phyloP scores from a whole-genome alignment of 2,797 vertebrate genomes.

The Glossophaga mutica region DNA sequence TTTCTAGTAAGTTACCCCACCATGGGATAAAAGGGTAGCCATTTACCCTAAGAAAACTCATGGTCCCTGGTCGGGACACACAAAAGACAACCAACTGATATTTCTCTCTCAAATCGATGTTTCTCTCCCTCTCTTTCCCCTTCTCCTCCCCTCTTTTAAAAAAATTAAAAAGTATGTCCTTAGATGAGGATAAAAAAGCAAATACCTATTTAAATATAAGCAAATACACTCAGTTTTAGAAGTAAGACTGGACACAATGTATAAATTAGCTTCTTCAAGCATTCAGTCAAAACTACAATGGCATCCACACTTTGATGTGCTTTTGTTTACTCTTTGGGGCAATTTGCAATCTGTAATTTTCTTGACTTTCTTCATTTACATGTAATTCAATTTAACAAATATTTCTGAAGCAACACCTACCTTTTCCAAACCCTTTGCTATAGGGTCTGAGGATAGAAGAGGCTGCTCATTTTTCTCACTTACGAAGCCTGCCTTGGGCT shows the following conservation, averaged over 20 bases:
- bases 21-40: not conserved
- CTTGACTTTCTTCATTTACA: not conserved
- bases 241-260: not conserved
- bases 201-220: not conserved
- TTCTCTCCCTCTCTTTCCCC: too few species aligned
- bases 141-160: too few species aligned
- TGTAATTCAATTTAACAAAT: not conserved
- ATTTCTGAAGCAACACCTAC: not conserved
- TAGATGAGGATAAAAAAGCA: not conserved
- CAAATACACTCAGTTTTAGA: not conserved
- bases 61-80: not conserved
- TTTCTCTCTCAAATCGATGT: too few species aligned
- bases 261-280: not conserved
- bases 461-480: not conserved
- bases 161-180: too few species aligned
- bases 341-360: not conserved
- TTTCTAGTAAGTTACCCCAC: not conserved
- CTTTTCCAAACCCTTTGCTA: not conserved
- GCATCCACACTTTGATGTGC: not conserved
- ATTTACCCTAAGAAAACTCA: not conserved
- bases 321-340: not conserved
- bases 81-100: too few species aligned
- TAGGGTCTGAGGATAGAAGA: not conserved
- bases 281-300: not conserved
- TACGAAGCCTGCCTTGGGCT: rapidly evolving